Evolutionary conservation across 1,140 invertebrate species (phyloP).

Genomic region (Neodiprion virginianus): DNA sequence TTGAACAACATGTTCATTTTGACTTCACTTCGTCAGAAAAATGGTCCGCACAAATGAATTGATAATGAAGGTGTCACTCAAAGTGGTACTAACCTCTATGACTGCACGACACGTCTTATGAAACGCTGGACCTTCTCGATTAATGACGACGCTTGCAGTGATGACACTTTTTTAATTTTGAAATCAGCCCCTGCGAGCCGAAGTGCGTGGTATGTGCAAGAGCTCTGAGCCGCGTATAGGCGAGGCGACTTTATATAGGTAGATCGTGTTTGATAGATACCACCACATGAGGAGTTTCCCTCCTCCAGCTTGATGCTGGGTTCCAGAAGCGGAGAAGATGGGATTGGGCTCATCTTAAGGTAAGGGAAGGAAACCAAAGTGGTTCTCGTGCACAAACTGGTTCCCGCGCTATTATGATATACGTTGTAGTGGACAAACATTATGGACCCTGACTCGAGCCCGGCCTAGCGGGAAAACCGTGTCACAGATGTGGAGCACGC

Average conservation of each 20-base stretch:
- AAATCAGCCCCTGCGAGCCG: neutral
- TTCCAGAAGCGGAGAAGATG: constrained; percentile 30
- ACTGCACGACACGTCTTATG: neutral
- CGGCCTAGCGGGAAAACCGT: constrained; percentile 53
- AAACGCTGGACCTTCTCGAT: neutral
- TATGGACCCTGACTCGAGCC: constrained; percentile 8
- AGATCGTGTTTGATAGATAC: constrained; percentile 50
- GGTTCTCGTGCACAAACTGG: constrained; percentile 34
- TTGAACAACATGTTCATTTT: neutral
- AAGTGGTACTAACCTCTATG: constrained; percentile 2
- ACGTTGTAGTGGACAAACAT: neutral
- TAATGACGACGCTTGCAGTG: neutral
- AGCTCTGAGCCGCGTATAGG: constrained; percentile 55
- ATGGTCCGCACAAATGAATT: too few species aligned
- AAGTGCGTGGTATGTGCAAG: neutral
- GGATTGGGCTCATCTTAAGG: constrained; percentile 17
- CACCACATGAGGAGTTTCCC: constrained; percentile 35
- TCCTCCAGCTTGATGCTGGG: constrained; percentile 41
- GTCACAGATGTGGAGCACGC: constrained; percentile 61
- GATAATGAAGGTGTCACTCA: neutral
- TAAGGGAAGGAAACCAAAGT: constrained; percentile 14
- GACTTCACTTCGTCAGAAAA: neutral
- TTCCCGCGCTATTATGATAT: constrained; percentile 28
- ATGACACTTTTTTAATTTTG: neutral
- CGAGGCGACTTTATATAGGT: constrained; percentile 61